Conservation (phyloP, 2,888 invertebrate genomes). For the Poecilobothrus nobilitatus region DNA sequence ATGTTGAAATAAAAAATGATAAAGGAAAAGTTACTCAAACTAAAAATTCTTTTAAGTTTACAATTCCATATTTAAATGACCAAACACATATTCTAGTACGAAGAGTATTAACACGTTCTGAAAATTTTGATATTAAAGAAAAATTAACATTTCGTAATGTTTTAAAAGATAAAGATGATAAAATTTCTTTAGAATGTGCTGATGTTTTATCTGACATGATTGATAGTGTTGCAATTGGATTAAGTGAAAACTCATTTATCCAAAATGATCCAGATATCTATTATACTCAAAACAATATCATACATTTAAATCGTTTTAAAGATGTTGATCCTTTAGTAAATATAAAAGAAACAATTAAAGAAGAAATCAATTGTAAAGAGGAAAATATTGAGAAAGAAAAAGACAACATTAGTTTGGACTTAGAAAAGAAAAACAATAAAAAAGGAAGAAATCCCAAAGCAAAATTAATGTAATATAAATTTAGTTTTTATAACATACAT, state of each 20-base stretch:
- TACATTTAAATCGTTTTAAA: constrained; percentile 21
- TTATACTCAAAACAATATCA: constrained; percentile 18
- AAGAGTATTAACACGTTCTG: constrained; percentile 38
- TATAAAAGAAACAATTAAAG: constrained; percentile 22
- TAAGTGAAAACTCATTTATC: constrained; percentile 50
- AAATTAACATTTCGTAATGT: constrained; percentile 32
- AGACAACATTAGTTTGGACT: neutral
- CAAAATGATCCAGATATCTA: constrained; percentile 36
- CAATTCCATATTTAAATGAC: constrained; percentile 51
- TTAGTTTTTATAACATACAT: constrained; percentile 9
- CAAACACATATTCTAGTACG: constrained; percentile 51
- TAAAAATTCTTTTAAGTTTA: constrained; percentile 46
- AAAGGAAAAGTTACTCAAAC: constrained; percentile 22
- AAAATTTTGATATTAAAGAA: constrained; percentile 30
- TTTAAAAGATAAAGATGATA: constrained; percentile 19
- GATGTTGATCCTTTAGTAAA: constrained; percentile 32
- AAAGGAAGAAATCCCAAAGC: neutral
- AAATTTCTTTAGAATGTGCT: constrained; percentile 35
- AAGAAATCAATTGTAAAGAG: constrained; percentile 4
- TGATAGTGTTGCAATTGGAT: constrained; percentile 52
- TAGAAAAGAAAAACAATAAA: neutral
- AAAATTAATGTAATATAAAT: neutral
- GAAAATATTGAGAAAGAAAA: constrained; percentile 1
- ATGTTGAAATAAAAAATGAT: constrained; percentile 24
- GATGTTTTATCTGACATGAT: constrained; percentile 49